Evolutionary conservation across 2,113 vertebrate genomes (phyloP).

Genomic region (Syngnathoides biaculeatus): DNA sequence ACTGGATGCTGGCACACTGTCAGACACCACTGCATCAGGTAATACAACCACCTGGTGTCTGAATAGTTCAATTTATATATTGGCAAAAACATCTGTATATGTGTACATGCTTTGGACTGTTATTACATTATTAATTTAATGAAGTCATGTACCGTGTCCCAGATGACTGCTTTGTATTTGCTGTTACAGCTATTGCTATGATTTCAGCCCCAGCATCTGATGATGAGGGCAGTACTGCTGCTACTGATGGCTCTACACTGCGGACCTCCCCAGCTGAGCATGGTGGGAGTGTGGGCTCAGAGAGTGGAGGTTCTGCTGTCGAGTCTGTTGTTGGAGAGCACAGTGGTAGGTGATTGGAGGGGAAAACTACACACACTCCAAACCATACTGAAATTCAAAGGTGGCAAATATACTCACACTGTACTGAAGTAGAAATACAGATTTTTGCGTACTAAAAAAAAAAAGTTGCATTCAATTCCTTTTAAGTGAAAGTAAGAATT

Average conservation of each 20-base stretch:
- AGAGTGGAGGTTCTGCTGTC: conserved; percentile 95
- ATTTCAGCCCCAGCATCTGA: conserved; percentile 98
- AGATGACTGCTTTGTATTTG: conserved; percentile 79
- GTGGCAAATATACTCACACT: not conserved
- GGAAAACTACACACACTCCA: not conserved
- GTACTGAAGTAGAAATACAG: not conserved
- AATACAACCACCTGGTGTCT: conserved; percentile 55
- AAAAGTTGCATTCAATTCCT: not conserved
- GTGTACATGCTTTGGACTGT: conserved; percentile 16
- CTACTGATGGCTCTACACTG: conserved; percentile 94
- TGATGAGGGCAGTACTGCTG: conserved; percentile 97
- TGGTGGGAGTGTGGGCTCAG: conserved; percentile 94
- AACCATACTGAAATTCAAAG: not conserved
- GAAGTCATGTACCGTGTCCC: conserved; percentile 46
- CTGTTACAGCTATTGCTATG: conserved; percentile 95
- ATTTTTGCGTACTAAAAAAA: not conserved
- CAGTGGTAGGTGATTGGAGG: conserved; percentile 79
- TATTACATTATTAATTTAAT: conserved; percentile 22
- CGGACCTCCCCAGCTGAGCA: conserved; percentile 97
- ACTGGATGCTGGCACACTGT: conserved; percentile 93
- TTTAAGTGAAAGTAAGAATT: too few relatives aligned
- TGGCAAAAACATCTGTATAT: too few relatives aligned
- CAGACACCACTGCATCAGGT: conserved; percentile 99
- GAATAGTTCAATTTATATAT: too few relatives aligned
- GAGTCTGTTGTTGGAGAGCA: conserved; percentile 97